Base-by-base conservation (phyloP, 2,888 invertebrate genomes). In the Quadriops clusia region DNA sequence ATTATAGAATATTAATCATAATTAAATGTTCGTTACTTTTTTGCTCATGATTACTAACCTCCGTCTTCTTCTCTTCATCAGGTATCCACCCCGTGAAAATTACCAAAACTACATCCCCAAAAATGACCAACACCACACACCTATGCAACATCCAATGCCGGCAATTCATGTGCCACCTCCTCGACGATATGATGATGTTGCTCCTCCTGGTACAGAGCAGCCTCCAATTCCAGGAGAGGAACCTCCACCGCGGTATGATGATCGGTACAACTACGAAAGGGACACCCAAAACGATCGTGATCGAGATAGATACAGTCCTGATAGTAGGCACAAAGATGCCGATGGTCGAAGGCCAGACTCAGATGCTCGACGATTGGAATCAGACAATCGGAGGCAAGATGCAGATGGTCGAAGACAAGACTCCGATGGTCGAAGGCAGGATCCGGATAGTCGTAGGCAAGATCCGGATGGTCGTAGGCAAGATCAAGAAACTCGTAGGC, bases 221-320 rank as follows among this genome's bases (percentile, higher is more conserved):
- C 72, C 74, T 4, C 67, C 72, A 1, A 67, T 70, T 11, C 73
- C 72, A 20, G 74, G 74, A 13, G 69, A 70, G 48, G 74, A 74
- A 48, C 65, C 65, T 13, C 64, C 69, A 2, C 66, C 47, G 1
- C 38, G 68, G 7, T 67, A 67, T 45, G 68, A 68, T 5, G 42
- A 40, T 7, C 22, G 43, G 12, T 43, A 34, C 32, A 23, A 29
- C 37, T 17, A 24, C 28, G 30, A 38, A 23, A 22, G 11, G 27
- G 25, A n/a, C n/a, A n/a, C n/a, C n/a, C n/a, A n/a, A n/a, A n/a
- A n/a, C n/a, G n/a, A n/a, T n/a, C n/a, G n/a, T n/a, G n/a, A n/a
- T n/a, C n/a, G n/a, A n/a, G 30, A 36, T 17, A 23, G 35, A 11
- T 28, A 32, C 28, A 16, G 36, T 11, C 12, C 23, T 16, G 32